Evolutionary conservation across 2,797 vertebrate species (phyloP).

Genomic region (Calcarius lapponicus): DNA sequence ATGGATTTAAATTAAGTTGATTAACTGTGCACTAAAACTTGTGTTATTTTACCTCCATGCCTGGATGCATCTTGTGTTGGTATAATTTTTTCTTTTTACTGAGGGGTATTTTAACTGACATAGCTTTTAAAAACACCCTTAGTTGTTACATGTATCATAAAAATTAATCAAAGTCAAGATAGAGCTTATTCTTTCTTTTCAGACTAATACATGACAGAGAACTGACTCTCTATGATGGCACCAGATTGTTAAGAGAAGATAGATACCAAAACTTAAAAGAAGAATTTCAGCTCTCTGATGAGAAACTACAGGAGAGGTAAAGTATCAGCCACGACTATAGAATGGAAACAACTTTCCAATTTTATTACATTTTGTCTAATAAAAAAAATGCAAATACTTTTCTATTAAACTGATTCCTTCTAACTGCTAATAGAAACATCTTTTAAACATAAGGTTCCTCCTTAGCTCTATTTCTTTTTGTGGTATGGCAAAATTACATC

Average conservation of each 20-base stretch:
- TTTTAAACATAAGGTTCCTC: background rate
- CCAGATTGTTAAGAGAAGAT: slow-evolving; percentile 89
- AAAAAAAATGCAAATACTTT: background rate
- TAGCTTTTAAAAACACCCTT: background rate
- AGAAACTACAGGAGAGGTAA: slow-evolving; percentile 88
- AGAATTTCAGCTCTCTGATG: slow-evolving; percentile 83
- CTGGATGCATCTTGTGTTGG: background rate
- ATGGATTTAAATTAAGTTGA: background rate
- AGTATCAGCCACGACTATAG: background rate
- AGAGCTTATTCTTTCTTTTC: slow-evolving; percentile 17
- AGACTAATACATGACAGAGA: slow-evolving; percentile 95
- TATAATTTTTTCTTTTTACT: background rate
- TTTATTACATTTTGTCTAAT: background rate
- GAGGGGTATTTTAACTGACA: background rate
- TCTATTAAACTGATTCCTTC: background rate
- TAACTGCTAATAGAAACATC: background rate
- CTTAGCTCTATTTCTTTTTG: background rate
- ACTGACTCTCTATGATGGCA: slow-evolving; percentile 91
- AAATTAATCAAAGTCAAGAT: background rate
- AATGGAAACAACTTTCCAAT: background rate
- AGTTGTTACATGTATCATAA: background rate
- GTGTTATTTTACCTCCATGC: background rate
- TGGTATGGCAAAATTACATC: slow-evolving; percentile 7
- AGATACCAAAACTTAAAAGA: slow-evolving; percentile 87
- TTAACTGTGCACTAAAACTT: background rate